Percentiles rank a stretch among this genome's conserved stretches.
These are phyloP conservation scores for Cataglyphis rosenhaueri DNA, from an alignment of 2,888 invertebrate species.

Conservation along the genomic window DNA sequence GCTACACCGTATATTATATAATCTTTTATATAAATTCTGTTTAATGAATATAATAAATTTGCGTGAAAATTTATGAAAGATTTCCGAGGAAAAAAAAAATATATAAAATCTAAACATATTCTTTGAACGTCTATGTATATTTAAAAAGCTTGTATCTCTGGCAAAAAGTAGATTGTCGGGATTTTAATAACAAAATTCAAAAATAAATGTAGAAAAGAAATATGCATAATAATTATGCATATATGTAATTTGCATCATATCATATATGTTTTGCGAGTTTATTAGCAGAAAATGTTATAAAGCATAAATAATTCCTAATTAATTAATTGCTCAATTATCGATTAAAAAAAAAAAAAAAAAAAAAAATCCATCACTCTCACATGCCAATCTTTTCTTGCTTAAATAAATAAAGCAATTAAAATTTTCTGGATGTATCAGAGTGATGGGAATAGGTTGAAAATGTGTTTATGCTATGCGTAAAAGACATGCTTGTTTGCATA, in stretches of 20 bases:
- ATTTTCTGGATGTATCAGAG: conserved; percentile 16
- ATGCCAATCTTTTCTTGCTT: not conserved
- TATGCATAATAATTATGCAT: conserved; percentile 5
- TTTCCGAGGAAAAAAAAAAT: not conserved
- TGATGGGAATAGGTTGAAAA: conserved; percentile 7
- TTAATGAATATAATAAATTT: not conserved
- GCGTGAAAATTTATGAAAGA: not conserved
- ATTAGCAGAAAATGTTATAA: not conserved
- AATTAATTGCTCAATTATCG: not conserved
- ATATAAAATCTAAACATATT: not conserved
- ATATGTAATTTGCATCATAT: not conserved
- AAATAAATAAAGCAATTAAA: conserved; percentile 1
- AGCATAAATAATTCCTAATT: not conserved
- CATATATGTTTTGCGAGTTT: not conserved
- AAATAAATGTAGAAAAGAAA: not conserved
- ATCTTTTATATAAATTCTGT: not conserved
- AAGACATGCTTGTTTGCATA: conserved; percentile 41
- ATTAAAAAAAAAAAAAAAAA: conserved; percentile 9
- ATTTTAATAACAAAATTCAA: not conserved
- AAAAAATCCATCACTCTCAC: not conserved
- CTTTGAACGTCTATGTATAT: not conserved
- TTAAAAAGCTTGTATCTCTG: not conserved
- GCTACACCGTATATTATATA: not conserved
- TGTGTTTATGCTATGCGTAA: conserved; percentile 33
- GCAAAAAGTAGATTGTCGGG: not conserved